Evolutionary conservation across 2,113 vertebrate species (phyloP).

Genomic region (Sisor rabdophorus): DNA sequence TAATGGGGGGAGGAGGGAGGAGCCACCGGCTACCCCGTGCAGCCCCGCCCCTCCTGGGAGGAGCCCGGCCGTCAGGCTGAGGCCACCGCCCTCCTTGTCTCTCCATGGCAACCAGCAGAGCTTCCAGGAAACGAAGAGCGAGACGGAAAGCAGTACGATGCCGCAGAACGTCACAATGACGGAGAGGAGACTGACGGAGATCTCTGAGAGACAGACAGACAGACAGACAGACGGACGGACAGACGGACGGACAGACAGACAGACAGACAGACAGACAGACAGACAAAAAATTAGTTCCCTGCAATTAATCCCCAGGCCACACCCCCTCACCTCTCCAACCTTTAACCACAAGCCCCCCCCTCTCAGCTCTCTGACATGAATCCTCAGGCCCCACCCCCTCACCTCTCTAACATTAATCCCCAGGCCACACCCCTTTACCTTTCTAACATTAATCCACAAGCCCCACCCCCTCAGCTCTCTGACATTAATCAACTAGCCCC

Average conservation of each 20-base stretch:
- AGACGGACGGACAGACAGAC: not conserved
- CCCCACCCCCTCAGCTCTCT: not conserved
- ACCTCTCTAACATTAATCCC: not conserved
- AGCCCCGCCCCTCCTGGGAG: conserved; percentile 70
- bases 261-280: not conserved
- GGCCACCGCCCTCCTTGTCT: conserved; percentile 79
- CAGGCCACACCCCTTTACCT: not conserved
- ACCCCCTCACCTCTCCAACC: not conserved
- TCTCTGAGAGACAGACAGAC: conserved; percentile 66
- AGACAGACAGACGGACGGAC: not conserved
- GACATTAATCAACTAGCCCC: not conserved
- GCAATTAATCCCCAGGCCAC: not conserved
- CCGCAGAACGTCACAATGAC: conserved; percentile 93
- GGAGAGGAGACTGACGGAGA: conserved; percentile 87
- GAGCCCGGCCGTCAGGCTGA: conserved; percentile 73
- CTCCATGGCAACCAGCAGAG: conserved; percentile 92
- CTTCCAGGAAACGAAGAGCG: conserved; percentile 94
- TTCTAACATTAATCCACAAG: not conserved
- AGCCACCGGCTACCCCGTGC: conserved; percentile 62
- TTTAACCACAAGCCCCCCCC: not conserved
- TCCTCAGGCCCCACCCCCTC: not conserved
- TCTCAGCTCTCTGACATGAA: not conserved
- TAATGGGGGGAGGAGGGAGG: conserved; percentile 69
- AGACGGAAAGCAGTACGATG: conserved; percentile 87
- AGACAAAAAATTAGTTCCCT: not conserved